These are phyloP conservation scores for Cyphotilapia sp. DNA, from an alignment of 2,113 vertebrate genomes.

Conservation along the genomic window DNA sequence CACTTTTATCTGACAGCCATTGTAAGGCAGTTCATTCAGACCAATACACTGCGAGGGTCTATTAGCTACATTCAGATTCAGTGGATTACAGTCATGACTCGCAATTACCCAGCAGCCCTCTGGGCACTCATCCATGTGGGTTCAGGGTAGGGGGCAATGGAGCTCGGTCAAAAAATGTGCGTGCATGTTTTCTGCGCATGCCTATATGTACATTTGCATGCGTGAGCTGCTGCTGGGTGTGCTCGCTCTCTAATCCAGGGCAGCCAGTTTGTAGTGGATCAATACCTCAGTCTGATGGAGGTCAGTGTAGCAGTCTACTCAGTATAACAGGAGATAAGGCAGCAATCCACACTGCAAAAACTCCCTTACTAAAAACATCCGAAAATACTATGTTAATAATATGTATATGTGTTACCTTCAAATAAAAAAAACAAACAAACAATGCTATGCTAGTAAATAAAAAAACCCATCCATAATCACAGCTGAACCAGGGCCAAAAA, in stretches of 20 bases:
- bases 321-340: neutral
- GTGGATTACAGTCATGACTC: constrained; percentile 32
- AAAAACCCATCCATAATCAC: neutral
- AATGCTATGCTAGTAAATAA: neutral
- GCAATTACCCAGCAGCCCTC: constrained; percentile 28
- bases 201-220: neutral
- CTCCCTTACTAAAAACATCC: neutral
- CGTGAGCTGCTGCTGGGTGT: constrained; percentile 3
- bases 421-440: neutral
- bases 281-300: neutral
- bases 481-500: neutral
- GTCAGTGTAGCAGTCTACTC: neutral
- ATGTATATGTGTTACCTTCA: neutral
- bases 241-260: neutral
- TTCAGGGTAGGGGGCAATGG: neutral
- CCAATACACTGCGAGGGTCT: neutral
- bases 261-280: neutral
- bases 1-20: neutral
- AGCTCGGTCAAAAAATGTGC: neutral
- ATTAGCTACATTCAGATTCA: neutral
- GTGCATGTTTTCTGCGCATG: neutral
- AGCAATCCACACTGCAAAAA: neutral
- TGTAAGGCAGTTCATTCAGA: neutral
- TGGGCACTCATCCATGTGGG: neutral
- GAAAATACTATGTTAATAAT: neutral